Base-by-base conservation (phyloP, 2,797 vertebrate genomes). In the Pantherophis alleghaniensis region DNA sequence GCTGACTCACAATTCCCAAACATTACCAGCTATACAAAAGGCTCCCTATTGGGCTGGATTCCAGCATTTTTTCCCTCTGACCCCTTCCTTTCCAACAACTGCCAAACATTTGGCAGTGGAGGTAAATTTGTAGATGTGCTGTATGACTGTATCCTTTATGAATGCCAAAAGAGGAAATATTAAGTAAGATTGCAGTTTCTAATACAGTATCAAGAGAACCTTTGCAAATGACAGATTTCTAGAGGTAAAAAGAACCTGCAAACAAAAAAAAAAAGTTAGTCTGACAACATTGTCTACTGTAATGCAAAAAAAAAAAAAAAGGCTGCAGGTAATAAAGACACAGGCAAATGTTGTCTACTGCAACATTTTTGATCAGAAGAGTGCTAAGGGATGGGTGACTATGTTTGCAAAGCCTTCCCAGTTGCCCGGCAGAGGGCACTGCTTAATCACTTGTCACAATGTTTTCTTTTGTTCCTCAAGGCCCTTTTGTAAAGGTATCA, bases 381-480 rank as follows among this genome's bases (percentile, higher is more conserved):
- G 7, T 37, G 0, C 66, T 12, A 20, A 57, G 20, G 47, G 20
- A 20, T 10, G 47, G 13, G 24, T 11, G 3, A 28, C 5, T 37
- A 18, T 55, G 0, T 74, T 24, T 89, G 66, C 51, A 86, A 86
- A 86, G 28, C 18, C 37, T 47, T 83, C 16, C 60, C n/a, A 60
- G 4, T 1, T 91, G 66, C 51, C 92, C 94, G 42, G 87, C 20
- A 91, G 94, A 61, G 69, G 92, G 60, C 90, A 90, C 14, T 53
- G 28, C 13, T 86, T 89, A 61, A 89, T 91, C 88, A 87, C 14
- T 16, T n/a, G 69, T 26, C 10, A 55, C 86, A 26, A 42, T 83
- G 20, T 83, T 47, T 47, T 11, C 20, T 83, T 83, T 24, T 83
- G 20, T 83, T 47, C 4, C 74, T 83, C 37, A 47, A 47, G 37